These are phyloP conservation scores for Cotesia chilonis DNA, from an alignment of 1,140 invertebrate genomes.

Conservation along the genomic window DNA sequence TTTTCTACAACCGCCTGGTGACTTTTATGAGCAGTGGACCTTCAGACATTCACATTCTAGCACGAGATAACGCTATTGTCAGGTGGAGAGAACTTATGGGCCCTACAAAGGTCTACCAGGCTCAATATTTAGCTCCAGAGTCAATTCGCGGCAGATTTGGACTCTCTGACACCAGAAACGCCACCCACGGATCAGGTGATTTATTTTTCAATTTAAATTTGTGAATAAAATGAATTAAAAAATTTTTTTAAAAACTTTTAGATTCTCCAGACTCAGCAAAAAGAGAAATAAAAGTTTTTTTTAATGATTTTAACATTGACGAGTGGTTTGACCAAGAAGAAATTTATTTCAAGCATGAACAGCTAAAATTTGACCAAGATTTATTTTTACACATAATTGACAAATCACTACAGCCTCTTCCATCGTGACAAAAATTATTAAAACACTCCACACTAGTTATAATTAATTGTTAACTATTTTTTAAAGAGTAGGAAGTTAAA, in stretches of 20 bases:
- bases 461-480: conserved; percentile 4
- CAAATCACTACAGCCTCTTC: not conserved
- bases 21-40: conserved; percentile 90
- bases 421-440: too few species aligned
- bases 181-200: conserved; percentile 87
- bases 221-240: not conserved
- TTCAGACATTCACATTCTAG: conserved; percentile 80
- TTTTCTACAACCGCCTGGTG: conserved; percentile 87
- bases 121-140: conserved; percentile 79
- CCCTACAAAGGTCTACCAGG: conserved; percentile 85
- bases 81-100: conserved; percentile 87
- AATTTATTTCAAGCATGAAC: conserved; percentile 56
- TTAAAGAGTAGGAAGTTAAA: conserved; percentile 15
- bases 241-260: conserved; percentile 56
- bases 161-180: conserved; percentile 91
- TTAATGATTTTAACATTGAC: conserved; percentile 77
- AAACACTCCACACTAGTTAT: conserved; percentile 14
- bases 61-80: conserved; percentile 76
- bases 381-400: conserved; percentile 60
- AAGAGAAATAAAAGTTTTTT: conserved; percentile 83
- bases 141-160: conserved; percentile 85
- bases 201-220: conserved; percentile 1
- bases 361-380: conserved; percentile 56
- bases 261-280: conserved; percentile 81
- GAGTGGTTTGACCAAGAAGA: conserved; percentile 70